phyloP scores from a whole-genome alignment of 2,888 invertebrate genomes.

The Hypomecis punctinalis region DNA sequence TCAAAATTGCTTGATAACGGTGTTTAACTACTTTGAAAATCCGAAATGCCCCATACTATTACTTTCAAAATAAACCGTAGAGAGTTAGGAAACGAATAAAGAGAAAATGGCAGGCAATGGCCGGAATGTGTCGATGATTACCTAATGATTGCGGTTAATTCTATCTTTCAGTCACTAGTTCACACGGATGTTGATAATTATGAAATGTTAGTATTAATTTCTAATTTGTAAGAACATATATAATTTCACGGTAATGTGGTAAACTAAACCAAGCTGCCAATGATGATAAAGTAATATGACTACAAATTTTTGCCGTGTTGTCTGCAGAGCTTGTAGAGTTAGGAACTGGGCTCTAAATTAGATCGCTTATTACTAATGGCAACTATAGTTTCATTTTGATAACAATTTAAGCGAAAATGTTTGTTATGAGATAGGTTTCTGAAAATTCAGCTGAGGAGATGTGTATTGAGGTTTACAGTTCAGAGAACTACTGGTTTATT shows the following conservation, averaged over 20 bases:
- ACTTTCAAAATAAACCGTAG: constrained; percentile 9
- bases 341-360: too few relatives aligned
- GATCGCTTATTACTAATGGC: too few relatives aligned
- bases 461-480: too few relatives aligned
- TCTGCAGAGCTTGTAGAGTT: too few relatives aligned
- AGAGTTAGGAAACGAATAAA: constrained; percentile 13
- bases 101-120: constrained; percentile 10
- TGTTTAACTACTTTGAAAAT: constrained; percentile 3
- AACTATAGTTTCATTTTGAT: too few relatives aligned
- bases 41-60: neutral
- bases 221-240: too few relatives aligned
- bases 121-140: constrained; percentile 5
- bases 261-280: too few relatives aligned
- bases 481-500: too few relatives aligned
- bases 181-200: constrained; percentile 2
- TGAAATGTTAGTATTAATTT: neutral
- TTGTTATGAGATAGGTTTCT: too few relatives aligned
- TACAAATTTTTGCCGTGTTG: neutral
- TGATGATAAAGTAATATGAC: neutral
- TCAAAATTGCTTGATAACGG: neutral
- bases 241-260: too few relatives aligned
- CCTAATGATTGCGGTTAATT: constrained; percentile 2
- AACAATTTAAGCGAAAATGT: too few relatives aligned
- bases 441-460: too few relatives aligned
- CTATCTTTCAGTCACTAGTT: neutral